These are phyloP conservation scores for Ceratosolen solmsi DNA, from an alignment of 1,140 invertebrate genomes.

Conservation along the genomic window DNA sequence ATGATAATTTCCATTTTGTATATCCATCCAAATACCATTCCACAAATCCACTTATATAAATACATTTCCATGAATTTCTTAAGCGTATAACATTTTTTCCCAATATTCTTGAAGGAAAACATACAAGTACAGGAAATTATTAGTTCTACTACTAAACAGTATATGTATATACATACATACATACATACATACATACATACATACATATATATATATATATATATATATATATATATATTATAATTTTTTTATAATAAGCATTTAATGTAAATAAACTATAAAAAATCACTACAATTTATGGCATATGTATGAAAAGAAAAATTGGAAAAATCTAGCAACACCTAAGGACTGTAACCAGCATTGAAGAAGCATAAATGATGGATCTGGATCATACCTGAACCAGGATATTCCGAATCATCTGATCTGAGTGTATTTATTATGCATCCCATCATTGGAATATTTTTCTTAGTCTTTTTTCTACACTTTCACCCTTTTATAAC, in stretches of 20 bases:
- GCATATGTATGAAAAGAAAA: constrained; percentile 10
- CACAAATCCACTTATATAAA: too few species aligned
- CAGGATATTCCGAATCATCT: constrained; percentile 45
- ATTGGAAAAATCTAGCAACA: constrained; percentile 16
- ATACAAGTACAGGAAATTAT: neutral
- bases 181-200: too few species aligned
- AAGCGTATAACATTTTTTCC: neutral
- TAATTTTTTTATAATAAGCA: neutral
- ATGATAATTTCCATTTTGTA: neutral
- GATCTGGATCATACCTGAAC: constrained; percentile 48
- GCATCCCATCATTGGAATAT: constrained; percentile 48
- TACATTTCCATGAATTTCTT: too few species aligned
- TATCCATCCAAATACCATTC: too few species aligned
- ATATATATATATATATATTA: too few species aligned
- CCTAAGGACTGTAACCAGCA: constrained; percentile 16
- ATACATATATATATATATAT: too few species aligned
- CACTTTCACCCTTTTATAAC: constrained; percentile 16
- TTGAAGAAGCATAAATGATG: constrained; percentile 26
- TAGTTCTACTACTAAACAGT: neutral
- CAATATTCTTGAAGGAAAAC: neutral
- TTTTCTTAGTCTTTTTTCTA: constrained; percentile 47
- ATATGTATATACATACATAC: too few species aligned
- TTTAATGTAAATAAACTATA: neutral
- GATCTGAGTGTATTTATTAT: constrained; percentile 45
- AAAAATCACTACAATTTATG: neutral